Base-by-base conservation (phyloP, 2,797 vertebrate genomes). In the Phoxinus dragarum region DNA sequence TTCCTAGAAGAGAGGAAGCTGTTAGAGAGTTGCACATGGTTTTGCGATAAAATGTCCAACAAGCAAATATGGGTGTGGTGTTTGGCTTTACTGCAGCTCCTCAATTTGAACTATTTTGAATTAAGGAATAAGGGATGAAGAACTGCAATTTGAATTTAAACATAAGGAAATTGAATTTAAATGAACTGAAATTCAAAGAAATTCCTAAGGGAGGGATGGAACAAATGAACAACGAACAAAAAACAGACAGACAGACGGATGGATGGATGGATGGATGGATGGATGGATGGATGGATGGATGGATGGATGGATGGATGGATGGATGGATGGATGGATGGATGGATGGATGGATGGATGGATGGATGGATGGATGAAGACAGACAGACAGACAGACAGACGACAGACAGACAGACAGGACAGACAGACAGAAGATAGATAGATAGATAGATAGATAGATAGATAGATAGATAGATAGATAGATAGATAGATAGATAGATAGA, bases 221-320 rank as follows among this genome's bases (percentile, higher is more conserved):
- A 9, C 9, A 42, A 10, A 42, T 42, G 9, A 9, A 42, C 40
- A 10, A 38, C 38, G 36, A 36, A 27, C 27, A 27, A 27, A 40
- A 40, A 3, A 36, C 36, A 36, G 36, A 36, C 4, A 36, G 36
- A 36, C 3, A 36, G 36, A 36, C 36, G 4, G 36, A 36, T 0
- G 4, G 36, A 36, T 0, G 6, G 36, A 38, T 1, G 4, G 44
- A 47, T 0, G 4, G 47, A 49, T 0, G 16, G 14, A 16, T 0
- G 16, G 47, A 47, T 0, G 2, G 40, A 40, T 6, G 1, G 38
- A 40, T 1, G 7, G 38, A 40, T 40, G 7, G 38, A 40, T 6
- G 7, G 6, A 40, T 6, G 7, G 6, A 7, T 1, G 7, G 38
- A 40, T 1, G 7, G 38, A 6, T 38, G 5, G 5, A 38, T 38